Percentiles rank a stretch among this genome's conserved stretches.
phyloP scores from a whole-genome alignment of 2,888 invertebrate genomes.

The Stenodema calcarata region DNA sequence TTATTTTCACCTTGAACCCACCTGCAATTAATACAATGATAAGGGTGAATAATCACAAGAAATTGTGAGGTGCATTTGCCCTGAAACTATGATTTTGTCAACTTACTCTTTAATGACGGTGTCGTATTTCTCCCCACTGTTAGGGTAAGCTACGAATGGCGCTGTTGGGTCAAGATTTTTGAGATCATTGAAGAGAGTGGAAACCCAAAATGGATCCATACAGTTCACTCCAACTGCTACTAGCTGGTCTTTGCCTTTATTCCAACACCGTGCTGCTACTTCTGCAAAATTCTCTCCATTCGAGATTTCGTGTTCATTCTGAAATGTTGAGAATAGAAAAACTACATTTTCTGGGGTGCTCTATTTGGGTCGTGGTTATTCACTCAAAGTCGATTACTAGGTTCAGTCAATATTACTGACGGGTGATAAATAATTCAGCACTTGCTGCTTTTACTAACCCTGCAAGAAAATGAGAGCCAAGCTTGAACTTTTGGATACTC shows the following conservation, averaged over 20 bases:
- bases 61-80: background rate
- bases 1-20: constrained; percentile 68
- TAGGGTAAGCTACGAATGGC: constrained; percentile 89
- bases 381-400: too few species aligned
- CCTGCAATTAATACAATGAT: constrained; percentile 61
- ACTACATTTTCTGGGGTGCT: too few species aligned
- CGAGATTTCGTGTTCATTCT: constrained; percentile 72
- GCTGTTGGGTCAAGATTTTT: constrained; percentile 62
- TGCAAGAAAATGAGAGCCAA: constrained; percentile 90
- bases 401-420: too few species aligned
- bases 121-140: constrained; percentile 85
- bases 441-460: constrained; percentile 64
- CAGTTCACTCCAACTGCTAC: constrained; percentile 92
- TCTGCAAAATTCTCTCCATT: constrained; percentile 83
- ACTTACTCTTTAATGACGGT: constrained; percentile 59
- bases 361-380: too few species aligned
- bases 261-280: constrained; percentile 73
- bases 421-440: too few species aligned
- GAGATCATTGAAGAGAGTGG: constrained; percentile 65
- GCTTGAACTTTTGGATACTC: constrained; percentile 81
- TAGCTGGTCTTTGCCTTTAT: constrained; percentile 67
- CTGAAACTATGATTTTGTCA: background rate
- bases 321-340: constrained; percentile 51
- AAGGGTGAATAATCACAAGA: background rate
- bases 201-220: constrained; percentile 72